A percentile compares a stretch with the other conserved stretches of the same genome.
These are phyloP conservation scores for Celastrina argiolus DNA, from an alignment of 2,888 invertebrate genomes.

Conservation along the genomic window DNA sequence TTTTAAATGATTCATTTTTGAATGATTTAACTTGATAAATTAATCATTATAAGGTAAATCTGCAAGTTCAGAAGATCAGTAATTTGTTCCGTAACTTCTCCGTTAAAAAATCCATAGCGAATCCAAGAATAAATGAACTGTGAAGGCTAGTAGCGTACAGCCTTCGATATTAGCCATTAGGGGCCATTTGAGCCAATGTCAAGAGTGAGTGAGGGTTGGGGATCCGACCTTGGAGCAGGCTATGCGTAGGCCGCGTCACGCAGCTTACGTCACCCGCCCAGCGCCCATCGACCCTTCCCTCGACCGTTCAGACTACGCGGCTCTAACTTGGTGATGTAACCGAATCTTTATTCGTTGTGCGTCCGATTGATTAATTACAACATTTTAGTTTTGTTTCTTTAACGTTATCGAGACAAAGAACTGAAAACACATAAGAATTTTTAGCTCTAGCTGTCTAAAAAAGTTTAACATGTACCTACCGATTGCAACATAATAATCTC, in stretches of 20 bases:
- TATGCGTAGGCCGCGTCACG: conserved; percentile 53
- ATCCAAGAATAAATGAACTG: not conserved
- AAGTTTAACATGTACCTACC: not conserved
- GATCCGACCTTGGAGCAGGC: conserved; percentile 51
- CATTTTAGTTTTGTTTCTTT: not conserved
- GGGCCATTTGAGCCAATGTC: conserved; percentile 46
- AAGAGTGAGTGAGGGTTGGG: conserved; percentile 53
- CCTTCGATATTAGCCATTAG: not conserved
- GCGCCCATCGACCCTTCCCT: conserved; percentile 41
- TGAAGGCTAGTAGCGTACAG: not conserved
- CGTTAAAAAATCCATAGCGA: not conserved
- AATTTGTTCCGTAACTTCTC: conserved; percentile 1
- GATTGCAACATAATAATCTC: too few species aligned
- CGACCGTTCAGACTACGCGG: conserved; percentile 42
- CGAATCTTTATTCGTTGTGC: not conserved
- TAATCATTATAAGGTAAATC: not conserved
- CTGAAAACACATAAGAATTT: not conserved
- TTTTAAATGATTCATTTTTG: too few species aligned
- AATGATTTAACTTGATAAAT: not conserved
- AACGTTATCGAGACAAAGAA: not conserved
- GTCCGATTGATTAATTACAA: not conserved
- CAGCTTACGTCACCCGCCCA: conserved; percentile 54
- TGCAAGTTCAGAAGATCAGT: not conserved
- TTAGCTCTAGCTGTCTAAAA: not conserved
- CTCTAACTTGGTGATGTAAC: not conserved